Evolutionary conservation across 2,888 invertebrate species (phyloP), one percentile per base, ranked within the genome.

Genomic region (Lucinisca nassula): DNA sequence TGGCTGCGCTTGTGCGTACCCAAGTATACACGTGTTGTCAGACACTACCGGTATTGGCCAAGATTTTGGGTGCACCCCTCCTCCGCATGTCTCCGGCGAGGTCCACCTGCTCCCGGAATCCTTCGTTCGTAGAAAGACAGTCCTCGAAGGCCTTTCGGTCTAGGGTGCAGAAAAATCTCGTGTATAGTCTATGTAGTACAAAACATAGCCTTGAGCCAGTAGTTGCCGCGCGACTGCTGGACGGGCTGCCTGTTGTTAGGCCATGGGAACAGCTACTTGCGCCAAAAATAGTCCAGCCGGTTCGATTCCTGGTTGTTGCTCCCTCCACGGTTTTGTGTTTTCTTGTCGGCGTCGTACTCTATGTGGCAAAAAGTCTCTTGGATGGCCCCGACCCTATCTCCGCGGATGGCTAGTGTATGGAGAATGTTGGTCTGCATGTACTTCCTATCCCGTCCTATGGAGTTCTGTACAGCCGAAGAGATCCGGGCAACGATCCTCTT

Each of bases 51-150:
- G 49, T 75, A 17, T 75, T 40, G n/a, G n/a, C 75, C 3, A 75
- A 24, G 17, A 75, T 75, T 40, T n/a, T 49, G 17, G 45, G 49
- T 17, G 12, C 45, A 8, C n/a, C 35, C 17, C 27, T 38, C n/a
- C n/a, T n/a, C 30, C 55, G 35, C 37, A 78, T 78, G 21, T 12
- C 55, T 14, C 2, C 35, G n/a, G 78, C 58, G 14, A 55, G n/a
- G 78, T 78, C 78, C 0, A 24, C 61, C 37, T 58, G 61, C 75
- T 51, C 51, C n/a, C 14, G 76, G 38, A 78, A 30, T 40, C 75
- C 40, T 0, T 30, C n/a, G 67, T 8, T 30, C 12, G n/a, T 24
- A 32, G n/a, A 6, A 35, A 70, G 32, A 10, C 45, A 27, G 51
- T 70, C 72, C 72, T 72, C 24, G 12, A 40, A 27, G 17, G 45